Evolutionary conservation across 1,140 invertebrate species (phyloP), one percentile per base, ranked within the genome.

Genomic region (Hylyphantes graminicola): DNA sequence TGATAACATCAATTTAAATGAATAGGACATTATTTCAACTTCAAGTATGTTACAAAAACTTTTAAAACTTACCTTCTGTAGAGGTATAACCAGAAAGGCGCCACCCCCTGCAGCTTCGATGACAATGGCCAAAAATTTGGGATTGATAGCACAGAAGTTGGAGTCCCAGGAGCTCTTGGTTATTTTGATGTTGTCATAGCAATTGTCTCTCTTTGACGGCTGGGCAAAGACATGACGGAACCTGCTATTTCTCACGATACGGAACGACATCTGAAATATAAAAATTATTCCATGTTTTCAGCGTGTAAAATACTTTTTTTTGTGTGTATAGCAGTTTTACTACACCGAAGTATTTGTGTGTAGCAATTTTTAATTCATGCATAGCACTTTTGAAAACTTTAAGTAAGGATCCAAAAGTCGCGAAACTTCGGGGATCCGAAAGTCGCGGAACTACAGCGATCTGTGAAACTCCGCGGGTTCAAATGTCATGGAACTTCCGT

Each of bases 211-310:
- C 91, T 99, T 99, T 80, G 97, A 90, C 75, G 96, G 93, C 88
- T 97, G 95, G 87, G 98, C 98, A 92, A 98, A 99, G 87, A 99
- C 97, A 92, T 99, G 98, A 89, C 97, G 95, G 92, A 98, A 99
- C 91, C 99, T 99, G 90, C 95, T 97, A 91, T 94, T 95, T 90
- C 97, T 94, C 86, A 98, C 97, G 88, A 86, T 86, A 35, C 85
- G 73, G 55, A 86, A 86, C 8, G 85, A 86, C 85, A 86, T 86
- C 85, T 86, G 54, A 50, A 61, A 63, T 59, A 9, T 11, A 21
- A 12, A 78, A 64, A 67, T 48, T 53, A 53, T 35, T 35, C 1
- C 35, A 35, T 35, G 35, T 35, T 35, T n/a, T n/a, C n/a, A n/a
- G n/a, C n/a, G n/a, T n/a, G n/a, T n/a, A n/a, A n/a, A n/a, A n/a